These are phyloP conservation scores for Smutsia temminckii DNA, from an alignment of 2,797 vertebrate genomes.

Conservation along the genomic window DNA sequence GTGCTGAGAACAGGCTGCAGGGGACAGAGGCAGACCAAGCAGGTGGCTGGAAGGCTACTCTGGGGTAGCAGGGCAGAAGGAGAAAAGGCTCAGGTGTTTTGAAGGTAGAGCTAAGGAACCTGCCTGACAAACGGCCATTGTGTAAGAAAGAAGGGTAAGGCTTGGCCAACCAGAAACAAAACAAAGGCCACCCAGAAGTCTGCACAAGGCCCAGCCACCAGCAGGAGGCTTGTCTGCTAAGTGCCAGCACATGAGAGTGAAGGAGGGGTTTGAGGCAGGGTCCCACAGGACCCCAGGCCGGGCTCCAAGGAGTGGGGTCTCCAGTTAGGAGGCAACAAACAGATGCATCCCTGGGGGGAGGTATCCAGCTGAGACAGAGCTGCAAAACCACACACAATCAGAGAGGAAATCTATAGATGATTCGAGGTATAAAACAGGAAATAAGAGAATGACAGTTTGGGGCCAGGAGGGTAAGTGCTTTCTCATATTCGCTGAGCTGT, in stretches of 20 bases:
- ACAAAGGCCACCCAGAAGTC: neutral
- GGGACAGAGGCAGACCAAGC: neutral
- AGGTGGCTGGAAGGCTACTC: neutral
- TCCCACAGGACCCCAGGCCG: neutral
- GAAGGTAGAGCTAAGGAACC: neutral
- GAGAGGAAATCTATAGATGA: neutral
- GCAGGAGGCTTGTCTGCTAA: neutral
- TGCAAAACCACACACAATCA: accelerated
- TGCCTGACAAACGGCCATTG: accelerated
- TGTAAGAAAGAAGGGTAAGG: neutral
- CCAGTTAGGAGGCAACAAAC: accelerated
- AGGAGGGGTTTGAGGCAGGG: too few species aligned
- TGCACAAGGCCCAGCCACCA: accelerated
- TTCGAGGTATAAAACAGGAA: neutral
- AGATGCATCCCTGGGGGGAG: neutral
- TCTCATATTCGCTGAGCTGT: too few species aligned
- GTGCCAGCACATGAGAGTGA: accelerated
- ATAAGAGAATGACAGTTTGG: accelerated
- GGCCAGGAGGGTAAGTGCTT: neutral
- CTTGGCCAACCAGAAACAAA: accelerated
- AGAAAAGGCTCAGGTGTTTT: neutral
- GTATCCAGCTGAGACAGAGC: neutral
- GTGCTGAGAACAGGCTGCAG: neutral
- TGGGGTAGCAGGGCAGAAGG: accelerated
- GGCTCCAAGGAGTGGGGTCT: neutral